phyloP scores from a whole-genome alignment of 2,888 invertebrate species.

The Trichopria drosophilae region DNA sequence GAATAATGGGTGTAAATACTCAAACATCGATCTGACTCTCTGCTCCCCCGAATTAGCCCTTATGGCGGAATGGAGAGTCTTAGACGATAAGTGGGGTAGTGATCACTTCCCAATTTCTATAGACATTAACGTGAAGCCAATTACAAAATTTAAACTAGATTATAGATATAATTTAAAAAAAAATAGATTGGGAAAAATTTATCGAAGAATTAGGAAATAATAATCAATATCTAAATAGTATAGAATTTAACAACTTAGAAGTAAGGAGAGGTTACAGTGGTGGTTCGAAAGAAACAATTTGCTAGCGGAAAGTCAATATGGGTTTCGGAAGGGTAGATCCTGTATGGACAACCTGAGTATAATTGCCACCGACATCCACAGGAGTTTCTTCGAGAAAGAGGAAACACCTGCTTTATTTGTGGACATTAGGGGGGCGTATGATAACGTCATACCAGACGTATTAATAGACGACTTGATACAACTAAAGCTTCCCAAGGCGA shows the following conservation, averaged over 20 bases:
- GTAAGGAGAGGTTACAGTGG: constrained; percentile 14
- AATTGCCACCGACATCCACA: constrained; percentile 15
- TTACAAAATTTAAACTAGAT: background rate
- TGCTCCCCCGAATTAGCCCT: constrained; percentile 1
- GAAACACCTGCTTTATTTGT: constrained; percentile 12
- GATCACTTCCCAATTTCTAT: too few relatives aligned
- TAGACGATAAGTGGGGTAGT: too few relatives aligned
- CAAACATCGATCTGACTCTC: constrained; percentile 9
- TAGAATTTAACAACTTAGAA: constrained; percentile 2
- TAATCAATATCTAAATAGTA: too few relatives aligned
- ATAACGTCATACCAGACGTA: constrained; percentile 17
- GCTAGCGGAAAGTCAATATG: constrained; percentile 17
- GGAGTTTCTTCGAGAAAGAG: constrained; percentile 13
- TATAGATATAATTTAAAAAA: too few relatives aligned
- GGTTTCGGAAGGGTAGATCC: constrained; percentile 21
- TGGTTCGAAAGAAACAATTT: constrained; percentile 16
- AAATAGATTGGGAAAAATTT: too few relatives aligned
- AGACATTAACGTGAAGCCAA: background rate
- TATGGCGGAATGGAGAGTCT: background rate
- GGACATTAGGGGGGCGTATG: too few relatives aligned
- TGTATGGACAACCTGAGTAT: constrained; percentile 24
- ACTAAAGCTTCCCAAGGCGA: constrained; percentile 10
- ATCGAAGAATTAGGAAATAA: too few relatives aligned
- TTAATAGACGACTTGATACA: constrained; percentile 24
- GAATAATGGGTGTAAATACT: background rate